Conservation (phyloP, 2,113 vertebrate genomes). For the Pristiophorus japonicus region DNA sequence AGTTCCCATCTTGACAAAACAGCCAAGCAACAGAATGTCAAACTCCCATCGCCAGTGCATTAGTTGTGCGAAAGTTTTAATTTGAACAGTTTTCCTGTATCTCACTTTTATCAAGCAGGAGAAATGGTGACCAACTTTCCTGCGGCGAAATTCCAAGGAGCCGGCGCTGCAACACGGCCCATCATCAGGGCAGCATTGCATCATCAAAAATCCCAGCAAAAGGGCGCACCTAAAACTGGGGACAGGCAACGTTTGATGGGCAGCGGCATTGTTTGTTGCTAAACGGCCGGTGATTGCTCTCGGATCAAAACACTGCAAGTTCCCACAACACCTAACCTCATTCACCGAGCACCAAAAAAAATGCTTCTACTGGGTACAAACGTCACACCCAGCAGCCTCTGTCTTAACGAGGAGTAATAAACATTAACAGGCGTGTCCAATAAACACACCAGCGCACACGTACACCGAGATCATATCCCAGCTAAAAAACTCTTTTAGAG, state of each 20-base stretch:
- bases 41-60: background rate
- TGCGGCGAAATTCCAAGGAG: background rate
- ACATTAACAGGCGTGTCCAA: constrained; percentile 22
- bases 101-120: background rate
- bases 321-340: background rate
- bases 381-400: background rate
- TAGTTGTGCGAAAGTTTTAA: background rate
- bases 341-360: background rate
- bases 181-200: background rate
- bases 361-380: background rate
- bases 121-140: background rate
- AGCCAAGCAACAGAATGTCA: background rate
- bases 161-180: background rate
- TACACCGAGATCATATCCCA: background rate
- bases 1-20: background rate
- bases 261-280: too few species aligned
- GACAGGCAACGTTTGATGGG: background rate
- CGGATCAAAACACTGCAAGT: background rate
- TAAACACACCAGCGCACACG: background rate
- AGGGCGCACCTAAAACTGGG: background rate
- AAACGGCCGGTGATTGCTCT: background rate
- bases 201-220: background rate
- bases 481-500: too few species aligned
- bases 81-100: background rate
- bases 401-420: background rate